Conservation (phyloP, 2,113 vertebrate genomes). For the Gallinago paraguaiae region DNA sequence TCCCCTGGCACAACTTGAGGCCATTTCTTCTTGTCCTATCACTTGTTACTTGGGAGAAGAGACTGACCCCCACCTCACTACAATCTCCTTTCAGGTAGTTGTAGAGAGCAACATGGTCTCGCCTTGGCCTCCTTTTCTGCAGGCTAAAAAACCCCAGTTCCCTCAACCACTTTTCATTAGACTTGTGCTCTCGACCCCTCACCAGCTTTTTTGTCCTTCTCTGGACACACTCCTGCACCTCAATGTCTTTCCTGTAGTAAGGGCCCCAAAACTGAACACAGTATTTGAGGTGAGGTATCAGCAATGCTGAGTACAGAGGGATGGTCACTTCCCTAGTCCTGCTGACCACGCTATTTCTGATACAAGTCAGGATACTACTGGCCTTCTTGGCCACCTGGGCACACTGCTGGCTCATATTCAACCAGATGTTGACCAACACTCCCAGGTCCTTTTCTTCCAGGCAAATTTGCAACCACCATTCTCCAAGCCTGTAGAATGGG, state of each 20-base stretch:
- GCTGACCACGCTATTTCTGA: background rate
- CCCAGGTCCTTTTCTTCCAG: background rate
- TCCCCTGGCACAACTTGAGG: background rate
- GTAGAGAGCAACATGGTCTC: background rate
- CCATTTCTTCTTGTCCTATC: background rate
- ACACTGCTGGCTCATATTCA: background rate
- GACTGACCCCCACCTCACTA: background rate
- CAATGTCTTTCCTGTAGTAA: background rate
- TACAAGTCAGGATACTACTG: background rate
- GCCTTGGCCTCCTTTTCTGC: background rate
- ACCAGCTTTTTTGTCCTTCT: background rate
- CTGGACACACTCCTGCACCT: background rate
- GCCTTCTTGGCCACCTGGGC: background rate
- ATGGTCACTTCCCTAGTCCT: accelerated
- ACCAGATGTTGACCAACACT: accelerated
- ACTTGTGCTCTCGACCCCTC: background rate
- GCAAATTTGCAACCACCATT: background rate
- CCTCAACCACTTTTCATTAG: background rate
- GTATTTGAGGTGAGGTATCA: background rate
- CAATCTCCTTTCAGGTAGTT: background rate
- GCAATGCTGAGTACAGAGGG: background rate
- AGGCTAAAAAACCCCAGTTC: background rate
- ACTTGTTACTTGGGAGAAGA: background rate
- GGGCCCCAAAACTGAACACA: background rate
- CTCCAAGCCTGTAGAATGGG: background rate